Percentiles rank a stretch among this genome's conserved stretches.
Conservation (phyloP, 2,888 invertebrate species). For the Sicus ferrugineus region DNA sequence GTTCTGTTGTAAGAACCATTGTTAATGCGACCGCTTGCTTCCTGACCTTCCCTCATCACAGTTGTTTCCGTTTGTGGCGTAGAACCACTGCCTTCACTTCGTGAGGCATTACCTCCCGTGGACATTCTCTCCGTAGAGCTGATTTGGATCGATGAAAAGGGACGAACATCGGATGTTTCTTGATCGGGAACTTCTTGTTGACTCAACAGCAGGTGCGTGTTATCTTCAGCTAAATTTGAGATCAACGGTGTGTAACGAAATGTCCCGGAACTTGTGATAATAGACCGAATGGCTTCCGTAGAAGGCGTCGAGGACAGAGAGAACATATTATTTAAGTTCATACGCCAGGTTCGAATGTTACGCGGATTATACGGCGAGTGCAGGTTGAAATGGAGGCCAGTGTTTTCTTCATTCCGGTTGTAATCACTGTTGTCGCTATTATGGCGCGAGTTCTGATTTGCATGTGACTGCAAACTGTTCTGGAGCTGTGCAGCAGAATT, state of each 20-base stretch:
- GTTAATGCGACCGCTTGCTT: constrained; percentile 15
- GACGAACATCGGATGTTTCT: background rate
- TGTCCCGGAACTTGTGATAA: constrained; percentile 52
- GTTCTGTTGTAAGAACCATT: constrained; percentile 2
- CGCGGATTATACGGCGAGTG: constrained; percentile 30
- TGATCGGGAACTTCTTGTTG: constrained; percentile 12
- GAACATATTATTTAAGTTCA: constrained; percentile 57
- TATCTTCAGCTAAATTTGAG: constrained; percentile 42
- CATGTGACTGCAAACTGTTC: background rate
- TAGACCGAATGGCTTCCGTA: constrained; percentile 55
- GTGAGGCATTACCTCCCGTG: constrained; percentile 32
- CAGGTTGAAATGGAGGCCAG: background rate
- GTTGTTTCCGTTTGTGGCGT: constrained; percentile 27
- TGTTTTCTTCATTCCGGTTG: background rate
- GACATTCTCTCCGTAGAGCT: background rate
- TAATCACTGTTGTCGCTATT: background rate
- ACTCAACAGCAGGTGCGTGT: constrained; percentile 42
- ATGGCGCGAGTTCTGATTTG: background rate
- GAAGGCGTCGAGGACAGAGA: constrained; percentile 55
- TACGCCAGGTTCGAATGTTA: constrained; percentile 53
- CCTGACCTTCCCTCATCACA: constrained; percentile 15
- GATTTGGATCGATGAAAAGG: constrained; percentile 20
- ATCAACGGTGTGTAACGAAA: constrained; percentile 50
- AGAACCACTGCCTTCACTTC: constrained; percentile 41
- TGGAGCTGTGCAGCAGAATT: background rate